A percentile compares a stretch with the other conserved stretches of the same genome.
These are phyloP conservation scores for Drosophila aldrichi DNA, from an alignment of 2,888 invertebrate genomes.

Conservation along the genomic window DNA sequence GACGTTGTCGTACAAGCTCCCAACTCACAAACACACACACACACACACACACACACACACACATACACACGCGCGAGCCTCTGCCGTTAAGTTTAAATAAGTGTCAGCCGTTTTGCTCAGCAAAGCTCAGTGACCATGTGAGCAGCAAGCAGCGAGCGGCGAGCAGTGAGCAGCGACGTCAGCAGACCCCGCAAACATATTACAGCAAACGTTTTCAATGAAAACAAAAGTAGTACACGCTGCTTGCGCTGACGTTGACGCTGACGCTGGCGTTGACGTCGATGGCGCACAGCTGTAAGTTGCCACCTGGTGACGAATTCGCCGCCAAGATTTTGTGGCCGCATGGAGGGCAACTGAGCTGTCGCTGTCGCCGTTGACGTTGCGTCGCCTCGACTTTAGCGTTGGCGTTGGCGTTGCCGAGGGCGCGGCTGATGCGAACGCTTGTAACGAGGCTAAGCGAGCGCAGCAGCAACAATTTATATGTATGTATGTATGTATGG, in stretches of 20 bases:
- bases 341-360: slow-evolving; percentile 66
- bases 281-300: slow-evolving; percentile 51
- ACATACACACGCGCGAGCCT: slow-evolving; percentile 9
- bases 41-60: slow-evolving; percentile 9
- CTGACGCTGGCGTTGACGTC: slow-evolving; percentile 17
- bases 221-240: slow-evolving; percentile 79
- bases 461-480: slow-evolving; percentile 34
- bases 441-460: slow-evolving; percentile 78
- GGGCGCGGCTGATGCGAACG: slow-evolving; percentile 68
- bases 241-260: slow-evolving; percentile 43
- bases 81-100: slow-evolving; percentile 60
- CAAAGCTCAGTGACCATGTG: slow-evolving; percentile 81
- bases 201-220: slow-evolving; percentile 80
- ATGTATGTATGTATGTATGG: slow-evolving; percentile 1
- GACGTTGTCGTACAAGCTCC: slow-evolving; percentile 41
- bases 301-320: slow-evolving; percentile 71
- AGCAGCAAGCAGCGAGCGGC: slow-evolving; percentile 48
- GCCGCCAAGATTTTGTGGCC: slow-evolving; percentile 62
- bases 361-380: slow-evolving; percentile 6
- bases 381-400: slow-evolving; percentile 14
- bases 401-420: slow-evolving; percentile 67
- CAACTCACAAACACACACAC: slow-evolving; percentile 22
- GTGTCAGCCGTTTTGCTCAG: slow-evolving; percentile 55
- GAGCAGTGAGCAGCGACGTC: slow-evolving; percentile 34
- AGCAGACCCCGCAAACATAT: slow-evolving; percentile 75